Evolutionary conservation across 1,140 invertebrate genomes (phyloP).

Genomic region (Belonocnema kinseyi): DNA sequence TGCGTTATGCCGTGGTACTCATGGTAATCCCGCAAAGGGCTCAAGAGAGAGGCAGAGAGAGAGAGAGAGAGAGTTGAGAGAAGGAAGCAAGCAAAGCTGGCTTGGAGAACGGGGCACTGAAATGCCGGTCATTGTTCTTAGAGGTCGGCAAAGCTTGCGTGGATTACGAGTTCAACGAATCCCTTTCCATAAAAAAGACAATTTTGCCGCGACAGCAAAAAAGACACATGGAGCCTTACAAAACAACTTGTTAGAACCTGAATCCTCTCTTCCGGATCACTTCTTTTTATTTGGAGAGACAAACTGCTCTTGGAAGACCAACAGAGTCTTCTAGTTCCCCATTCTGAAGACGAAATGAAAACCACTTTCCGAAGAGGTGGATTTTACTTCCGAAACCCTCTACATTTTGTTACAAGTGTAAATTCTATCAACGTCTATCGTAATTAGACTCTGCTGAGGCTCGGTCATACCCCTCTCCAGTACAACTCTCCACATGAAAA

Average conservation of each 20-base stretch:
- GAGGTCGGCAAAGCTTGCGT: constrained; percentile 27
- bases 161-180: constrained; percentile 27
- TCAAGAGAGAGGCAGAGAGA: constrained; percentile 44
- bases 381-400: no score
- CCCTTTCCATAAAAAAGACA: constrained; percentile 17
- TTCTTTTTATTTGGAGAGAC: background rate
- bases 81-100: background rate
- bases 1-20: constrained; percentile 65
- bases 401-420: constrained; percentile 44
- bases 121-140: constrained; percentile 31
- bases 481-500: constrained; percentile 64
- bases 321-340: no score
- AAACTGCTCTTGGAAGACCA: no score
- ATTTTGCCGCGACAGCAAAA: constrained; percentile 27
- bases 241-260: constrained; percentile 19
- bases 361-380: no score
- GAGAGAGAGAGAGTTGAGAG: constrained; percentile 21
- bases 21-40: constrained; percentile 68
- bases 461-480: constrained; percentile 44
- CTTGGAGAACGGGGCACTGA: constrained; percentile 34
- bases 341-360: no score
- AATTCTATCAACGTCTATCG: constrained; percentile 64
- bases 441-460: constrained; percentile 35
- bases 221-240: constrained; percentile 21
- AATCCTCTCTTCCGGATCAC: constrained; percentile 16